A percentile compares a stretch with the other conserved stretches of the same genome.
Evolutionary conservation across 2,888 invertebrate genomes (phyloP).

Genomic region (Orthosia cruda): DNA sequence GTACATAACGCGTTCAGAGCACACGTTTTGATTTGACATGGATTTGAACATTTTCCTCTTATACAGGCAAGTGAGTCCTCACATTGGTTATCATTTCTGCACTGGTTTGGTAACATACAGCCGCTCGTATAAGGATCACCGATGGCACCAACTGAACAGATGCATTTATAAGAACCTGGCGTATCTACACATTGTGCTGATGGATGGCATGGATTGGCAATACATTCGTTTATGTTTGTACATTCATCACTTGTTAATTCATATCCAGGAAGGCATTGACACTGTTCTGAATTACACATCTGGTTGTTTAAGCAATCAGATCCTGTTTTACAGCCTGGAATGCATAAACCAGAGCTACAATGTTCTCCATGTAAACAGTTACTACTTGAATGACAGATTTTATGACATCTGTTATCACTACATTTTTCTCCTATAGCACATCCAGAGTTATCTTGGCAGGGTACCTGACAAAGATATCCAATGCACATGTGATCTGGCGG

Average conservation of each 20-base stretch:
- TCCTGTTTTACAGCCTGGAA: constrained; percentile 96
- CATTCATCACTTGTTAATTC: constrained; percentile 94
- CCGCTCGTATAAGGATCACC: constrained; percentile 94
- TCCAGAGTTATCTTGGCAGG: constrained; percentile 94
- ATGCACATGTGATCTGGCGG: constrained; percentile 95
- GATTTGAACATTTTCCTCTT: constrained; percentile 95
- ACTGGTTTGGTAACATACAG: constrained; percentile 95
- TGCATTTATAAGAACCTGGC: constrained; percentile 95
- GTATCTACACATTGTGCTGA: constrained; percentile 95
- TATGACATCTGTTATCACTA: constrained; percentile 95
- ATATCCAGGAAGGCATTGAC: constrained; percentile 95
- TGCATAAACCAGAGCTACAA: constrained; percentile 96
- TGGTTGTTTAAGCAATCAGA: constrained; percentile 96
- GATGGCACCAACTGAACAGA: constrained; percentile 95
- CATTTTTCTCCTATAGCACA: constrained; percentile 97
- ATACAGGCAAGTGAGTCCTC: constrained; percentile 95
- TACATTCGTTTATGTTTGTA: constrained; percentile 96
- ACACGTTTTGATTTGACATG: constrained; percentile 94
- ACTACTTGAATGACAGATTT: constrained; percentile 97
- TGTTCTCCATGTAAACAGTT: constrained; percentile 98
- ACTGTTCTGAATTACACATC: constrained; percentile 94
- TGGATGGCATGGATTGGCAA: constrained; percentile 95
- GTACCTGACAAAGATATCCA: constrained; percentile 95
- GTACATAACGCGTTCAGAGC: constrained; percentile 95
- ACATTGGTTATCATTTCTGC: constrained; percentile 94